Percentiles rank a stretch among this genome's conserved stretches.
Conservation (phyloP, 2,888 invertebrate genomes). For the Calliphora vomitoria region DNA sequence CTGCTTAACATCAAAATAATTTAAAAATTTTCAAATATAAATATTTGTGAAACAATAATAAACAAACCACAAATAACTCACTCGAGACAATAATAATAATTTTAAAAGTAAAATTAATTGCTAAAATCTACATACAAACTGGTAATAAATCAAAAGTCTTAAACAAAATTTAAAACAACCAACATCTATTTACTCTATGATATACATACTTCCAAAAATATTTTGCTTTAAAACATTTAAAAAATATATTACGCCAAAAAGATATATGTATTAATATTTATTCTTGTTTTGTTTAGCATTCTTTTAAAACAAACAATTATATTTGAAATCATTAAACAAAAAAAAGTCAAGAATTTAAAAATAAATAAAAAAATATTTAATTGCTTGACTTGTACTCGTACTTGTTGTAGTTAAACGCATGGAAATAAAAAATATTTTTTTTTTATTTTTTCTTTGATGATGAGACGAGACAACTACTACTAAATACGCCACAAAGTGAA, state of each 20-base stretch:
- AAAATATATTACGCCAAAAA: background rate
- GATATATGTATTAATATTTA: background rate
- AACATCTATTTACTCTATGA: background rate
- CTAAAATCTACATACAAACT: background rate
- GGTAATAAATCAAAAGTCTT: constrained; percentile 41
- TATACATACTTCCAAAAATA: background rate
- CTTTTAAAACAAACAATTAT: constrained; percentile 17
- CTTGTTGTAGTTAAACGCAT: constrained; percentile 38
- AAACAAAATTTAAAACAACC: constrained; percentile 3
- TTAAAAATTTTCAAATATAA: background rate
- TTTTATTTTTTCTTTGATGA: constrained; percentile 21
- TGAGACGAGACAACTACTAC: constrained; percentile 20
- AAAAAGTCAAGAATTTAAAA: constrained; percentile 19
- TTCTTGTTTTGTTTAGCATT: background rate
- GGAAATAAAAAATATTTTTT: constrained; percentile 28
- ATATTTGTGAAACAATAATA: background rate
- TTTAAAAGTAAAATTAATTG: constrained; percentile 25
- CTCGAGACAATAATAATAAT: background rate
- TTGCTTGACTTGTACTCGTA: background rate
- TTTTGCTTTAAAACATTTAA: background rate
- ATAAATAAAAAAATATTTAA: constrained; percentile 9
- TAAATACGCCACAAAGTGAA: constrained; percentile 1
- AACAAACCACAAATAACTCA: background rate
- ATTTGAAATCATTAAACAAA: background rate
- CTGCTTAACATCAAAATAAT: background rate